Conservation (phyloP, 2,888 invertebrate species). For the Eremobia ochroleuca region DNA sequence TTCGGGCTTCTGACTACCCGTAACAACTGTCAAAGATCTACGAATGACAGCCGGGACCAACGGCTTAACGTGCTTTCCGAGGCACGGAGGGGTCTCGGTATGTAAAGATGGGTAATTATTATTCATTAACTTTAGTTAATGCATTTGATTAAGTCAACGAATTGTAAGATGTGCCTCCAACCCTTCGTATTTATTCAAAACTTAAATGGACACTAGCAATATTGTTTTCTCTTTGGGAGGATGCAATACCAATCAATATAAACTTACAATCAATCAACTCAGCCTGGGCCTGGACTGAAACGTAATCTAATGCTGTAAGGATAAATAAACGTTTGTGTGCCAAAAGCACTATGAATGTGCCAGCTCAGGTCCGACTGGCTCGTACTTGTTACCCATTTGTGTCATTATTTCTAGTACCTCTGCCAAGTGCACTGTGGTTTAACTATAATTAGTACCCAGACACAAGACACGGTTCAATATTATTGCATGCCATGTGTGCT, state of each 20-base stretch:
- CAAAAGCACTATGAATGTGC: not conserved
- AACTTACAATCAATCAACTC: not conserved
- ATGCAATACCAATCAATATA: not conserved
- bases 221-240: not conserved
- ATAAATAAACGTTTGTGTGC: not conserved
- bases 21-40: too few relatives aligned
- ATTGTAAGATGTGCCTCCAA: not conserved
- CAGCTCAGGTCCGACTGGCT: not conserved
- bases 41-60: too few relatives aligned
- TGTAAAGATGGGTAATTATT: too few relatives aligned
- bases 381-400: conserved; percentile 21
- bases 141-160: not conserved
- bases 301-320: not conserved
- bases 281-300: not conserved
- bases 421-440: conserved; percentile 11
- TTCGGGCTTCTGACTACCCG: too few relatives aligned
- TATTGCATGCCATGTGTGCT: not conserved
- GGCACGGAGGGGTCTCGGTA: too few relatives aligned
- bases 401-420: conserved; percentile 26
- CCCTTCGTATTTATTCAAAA: not conserved
- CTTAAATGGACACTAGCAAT: not conserved
- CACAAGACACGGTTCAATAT: conserved; percentile 4
- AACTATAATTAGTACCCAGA: conserved; percentile 7
- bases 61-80: too few relatives aligned
- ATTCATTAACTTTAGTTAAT: too few relatives aligned